Conservation (phyloP, 2,113 vertebrate genomes). For the Ptilorrhoa leucosticta region DNA sequence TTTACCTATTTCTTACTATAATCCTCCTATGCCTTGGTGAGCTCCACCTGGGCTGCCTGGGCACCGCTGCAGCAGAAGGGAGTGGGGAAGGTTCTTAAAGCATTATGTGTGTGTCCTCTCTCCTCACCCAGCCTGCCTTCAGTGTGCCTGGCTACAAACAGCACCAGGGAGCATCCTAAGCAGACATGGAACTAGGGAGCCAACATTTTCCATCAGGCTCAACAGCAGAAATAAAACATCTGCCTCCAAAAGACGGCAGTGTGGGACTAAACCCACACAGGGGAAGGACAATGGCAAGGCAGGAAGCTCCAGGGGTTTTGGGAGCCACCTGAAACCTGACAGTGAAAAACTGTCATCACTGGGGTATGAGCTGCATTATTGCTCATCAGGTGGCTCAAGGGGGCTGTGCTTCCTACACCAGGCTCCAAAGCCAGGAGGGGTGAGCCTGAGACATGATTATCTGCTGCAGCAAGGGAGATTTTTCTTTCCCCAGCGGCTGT, state of each 20-base stretch:
- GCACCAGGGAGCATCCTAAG: not conserved
- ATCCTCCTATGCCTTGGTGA: slow-evolving; percentile 60
- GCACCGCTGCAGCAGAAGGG: slow-evolving; percentile 61
- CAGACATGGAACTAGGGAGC: not conserved
- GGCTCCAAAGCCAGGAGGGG: not conserved
- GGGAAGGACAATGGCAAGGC: not conserved
- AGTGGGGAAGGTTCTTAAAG: not conserved
- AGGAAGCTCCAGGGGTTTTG: not conserved
- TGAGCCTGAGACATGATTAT: not conserved
- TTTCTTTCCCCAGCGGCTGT: not conserved
- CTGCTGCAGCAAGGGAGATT: not conserved
- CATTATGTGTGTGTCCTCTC: not conserved
- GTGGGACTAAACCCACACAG: not conserved
- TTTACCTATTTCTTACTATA: slow-evolving; percentile 72
- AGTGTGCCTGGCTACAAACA: not conserved
- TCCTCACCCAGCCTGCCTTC: not conserved
- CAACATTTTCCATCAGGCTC: not conserved
- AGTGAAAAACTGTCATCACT: not conserved
- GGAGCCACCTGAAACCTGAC: not conserved
- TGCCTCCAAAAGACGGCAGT: not conserved
- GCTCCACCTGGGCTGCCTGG: slow-evolving; percentile 76
- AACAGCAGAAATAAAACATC: not conserved
- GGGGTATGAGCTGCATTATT: not conserved
- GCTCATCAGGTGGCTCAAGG: not conserved
- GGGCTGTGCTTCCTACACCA: not conserved